Evolutionary conservation across 1,140 invertebrate genomes (phyloP), one percentile per base, ranked within the genome.

Genomic region (Chironomus striatipennis): DNA sequence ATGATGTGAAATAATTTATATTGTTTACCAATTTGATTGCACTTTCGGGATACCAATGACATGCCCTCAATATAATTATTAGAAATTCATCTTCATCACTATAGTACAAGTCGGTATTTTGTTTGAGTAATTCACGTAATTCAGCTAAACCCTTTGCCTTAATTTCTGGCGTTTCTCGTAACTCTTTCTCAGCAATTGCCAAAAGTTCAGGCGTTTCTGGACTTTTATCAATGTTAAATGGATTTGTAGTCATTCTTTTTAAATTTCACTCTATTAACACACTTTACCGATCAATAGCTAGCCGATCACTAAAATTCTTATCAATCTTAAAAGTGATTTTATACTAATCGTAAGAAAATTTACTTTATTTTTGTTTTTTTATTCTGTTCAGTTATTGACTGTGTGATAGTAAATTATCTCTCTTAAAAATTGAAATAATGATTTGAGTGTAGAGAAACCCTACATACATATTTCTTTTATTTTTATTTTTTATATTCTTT

Each of bases 41-140:
- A 81, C 91, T 92, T 76, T 93, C 85, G 0, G 91, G 87, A 79
- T 93, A 93, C 81, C 87, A 94, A 81, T 94, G 93, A 79, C 90
- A 91, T 42, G 90, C 90, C 47, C 92, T 85, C 15, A 94, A 82
- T 78, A 93, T 93, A 34, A 91, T 89, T 20, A 88, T 84, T 0
- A 94, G 83, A 34, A 91, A 87, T 2, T 91, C 90, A 77, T 93
- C 91, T 75, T 91, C 90, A 42, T 90, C 88, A 73, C 84, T 85
- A 75, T 84, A 92, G 75, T 87, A 82, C 43, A 92, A 77, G 12
- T 87, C 88, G 75, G 86, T 84, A 76, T 88, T 86, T 81, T 88
- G 88, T 77, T 88, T 85, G 0, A 92, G 80, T 12, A 90, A 81
- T 77, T 90, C 87, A 75, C 85, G 84, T 0, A 92, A 82, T 20